Base-by-base conservation (phyloP, 1,140 invertebrate species). In the Drosophila punjabiensis region DNA sequence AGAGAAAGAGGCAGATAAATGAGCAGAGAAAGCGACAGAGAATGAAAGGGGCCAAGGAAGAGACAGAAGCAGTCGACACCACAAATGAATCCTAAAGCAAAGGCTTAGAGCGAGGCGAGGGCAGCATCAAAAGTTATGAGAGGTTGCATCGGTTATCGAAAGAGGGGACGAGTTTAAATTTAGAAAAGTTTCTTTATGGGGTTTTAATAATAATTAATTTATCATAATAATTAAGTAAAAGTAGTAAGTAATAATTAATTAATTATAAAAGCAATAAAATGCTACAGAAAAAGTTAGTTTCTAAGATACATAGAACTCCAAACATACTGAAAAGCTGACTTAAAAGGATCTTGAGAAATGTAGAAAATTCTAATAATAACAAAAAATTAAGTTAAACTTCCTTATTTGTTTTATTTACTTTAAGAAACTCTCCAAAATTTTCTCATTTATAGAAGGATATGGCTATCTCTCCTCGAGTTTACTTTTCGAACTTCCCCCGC, bases 61-160 rank as follows among this genome's bases (percentile, higher is more conserved):
- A 24, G 33, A 10, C n/a, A 66, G 18, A 5, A 63, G 28, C 48
- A 20, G 69, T n/a, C 47, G 58, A 55, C 53, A 37, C 45, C 55
- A 16, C 70, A 74, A 50, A 61, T 50, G 69, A 61, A 74, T 74
- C 30, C 68, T 16, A 52, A 48, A 43, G 56, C 70, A 74, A 73
- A 37, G 39, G 70, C 30, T 16, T n/a, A 30, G 28, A 24, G 35
- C 68, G 70, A 74, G 68, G 68, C 68, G 70, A 74, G 70, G 68
- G 70, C 52, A 35, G 70, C 43, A 1, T 14, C 4, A 4, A 8
- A 11, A 24, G 24, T 24, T 24, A 24, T 24, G 24, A 3, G 24
- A 24, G 7, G 18, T 32, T 48, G 13, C 32, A 35, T 61, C n/a
- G 30, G 59, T 61, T 24, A 61, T 61, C 41, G 41, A 30, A 13